These are phyloP conservation scores for Ophiothrix spiculata DNA, from an alignment of 35 echinoderm and acorn worm species.

Conservation along the genomic window DNA sequence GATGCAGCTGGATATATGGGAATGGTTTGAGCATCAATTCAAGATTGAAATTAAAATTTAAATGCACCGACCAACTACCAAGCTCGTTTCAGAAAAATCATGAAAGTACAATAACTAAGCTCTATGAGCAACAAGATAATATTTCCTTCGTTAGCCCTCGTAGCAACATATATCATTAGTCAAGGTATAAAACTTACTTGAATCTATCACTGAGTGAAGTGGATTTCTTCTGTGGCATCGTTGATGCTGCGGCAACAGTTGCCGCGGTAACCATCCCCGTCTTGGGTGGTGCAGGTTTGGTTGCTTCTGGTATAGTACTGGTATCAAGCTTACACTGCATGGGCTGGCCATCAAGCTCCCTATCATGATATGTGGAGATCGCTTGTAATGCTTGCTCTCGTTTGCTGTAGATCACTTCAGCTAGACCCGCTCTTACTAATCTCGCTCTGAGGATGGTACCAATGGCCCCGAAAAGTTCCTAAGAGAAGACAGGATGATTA, in stretches of 20 bases:
- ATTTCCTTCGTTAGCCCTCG: too few relatives aligned
- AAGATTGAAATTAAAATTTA: too few relatives aligned
- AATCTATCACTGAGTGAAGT: slow-evolving; percentile 90
- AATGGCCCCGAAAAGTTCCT: slow-evolving; percentile 96
- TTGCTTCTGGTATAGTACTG: slow-evolving; percentile 49
- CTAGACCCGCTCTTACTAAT: slow-evolving; percentile 70
- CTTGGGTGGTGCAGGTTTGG: not conserved
- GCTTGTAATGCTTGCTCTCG: slow-evolving; percentile 80
- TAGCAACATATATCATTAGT: too few relatives aligned
- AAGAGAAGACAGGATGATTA: too few relatives aligned
- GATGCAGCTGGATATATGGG: too few relatives aligned
- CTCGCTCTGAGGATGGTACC: slow-evolving; percentile 66
- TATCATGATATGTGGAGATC: slow-evolving; percentile 80
- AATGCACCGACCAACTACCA: too few relatives aligned
- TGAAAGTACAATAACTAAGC: too few relatives aligned
- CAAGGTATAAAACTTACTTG: slow-evolving; percentile 86
- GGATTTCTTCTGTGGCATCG: slow-evolving; percentile 35
- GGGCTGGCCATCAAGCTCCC: slow-evolving; percentile 89
- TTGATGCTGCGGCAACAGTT: not conserved
- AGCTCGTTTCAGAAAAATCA: too few relatives aligned
- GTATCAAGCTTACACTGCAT: slow-evolving; percentile 96
- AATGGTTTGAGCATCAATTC: too few relatives aligned
- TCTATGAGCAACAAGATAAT: too few relatives aligned
- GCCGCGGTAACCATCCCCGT: not conserved
- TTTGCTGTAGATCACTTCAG: slow-evolving; percentile 80